Evolutionary conservation across 2,888 invertebrate genomes (phyloP), one percentile per base, ranked within the genome.

Genomic region (Thelaira solivaga): DNA sequence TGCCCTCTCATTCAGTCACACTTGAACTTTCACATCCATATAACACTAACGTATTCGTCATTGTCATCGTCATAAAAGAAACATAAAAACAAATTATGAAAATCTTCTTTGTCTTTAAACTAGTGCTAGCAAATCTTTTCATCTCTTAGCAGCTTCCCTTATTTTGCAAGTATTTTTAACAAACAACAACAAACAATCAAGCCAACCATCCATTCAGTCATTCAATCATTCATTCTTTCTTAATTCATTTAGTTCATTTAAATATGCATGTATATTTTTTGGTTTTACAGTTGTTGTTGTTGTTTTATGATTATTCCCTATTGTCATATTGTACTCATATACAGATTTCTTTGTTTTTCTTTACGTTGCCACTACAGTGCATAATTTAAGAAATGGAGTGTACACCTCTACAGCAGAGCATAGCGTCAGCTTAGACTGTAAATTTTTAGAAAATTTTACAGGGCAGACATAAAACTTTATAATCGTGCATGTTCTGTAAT

Each of bases 91-190:
- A 57, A 64, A 74, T 77, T 62, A 69, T 57, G 68, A 57, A 69
- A 73, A 64, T 74, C 57, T 69, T 51, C 69, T 64, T 78, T 72
- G 69, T 78, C 47, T 69, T 59, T 61, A 74, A 78, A 74, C 45
- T 65, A 69, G 49, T 78, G n/a, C n/a, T 74, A 36, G 39, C 43
- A 69, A 77, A 59, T 74, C 69, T 64, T 78, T 78, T 78, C n/a
- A 69, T 74, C 31, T 65, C 47, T 51, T 55, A 72, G 7, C 36
- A 34, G 18, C 24, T 18, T 53, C 26, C 13, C 43, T 2, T 11
- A 16, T 26, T 22, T n/a, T n/a, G n/a, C 36, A 10, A 26, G n/a
- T 10, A 10, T 7, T 62, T 36, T 1, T 11, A 31, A 24, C 4
- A 31, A n/a, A n/a, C 47, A 55, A 10, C n/a, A n/a, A n/a, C n/a